Evolutionary conservation across 2,113 vertebrate species (phyloP).

Genomic region (Globicephala melas): DNA sequence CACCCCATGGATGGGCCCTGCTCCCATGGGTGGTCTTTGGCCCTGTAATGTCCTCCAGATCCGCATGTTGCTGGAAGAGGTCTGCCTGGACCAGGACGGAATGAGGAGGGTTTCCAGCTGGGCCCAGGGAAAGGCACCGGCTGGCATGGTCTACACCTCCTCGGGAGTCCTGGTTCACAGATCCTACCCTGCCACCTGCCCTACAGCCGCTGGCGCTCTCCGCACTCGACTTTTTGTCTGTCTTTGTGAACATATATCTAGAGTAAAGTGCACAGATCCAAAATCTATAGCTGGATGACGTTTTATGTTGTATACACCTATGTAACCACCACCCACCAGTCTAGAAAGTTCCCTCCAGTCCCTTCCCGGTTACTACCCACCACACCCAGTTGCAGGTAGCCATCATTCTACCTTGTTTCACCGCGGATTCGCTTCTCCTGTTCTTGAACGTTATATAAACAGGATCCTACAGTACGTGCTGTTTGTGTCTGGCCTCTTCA

Average conservation of each 20-base stretch:
- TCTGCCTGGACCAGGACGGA: background rate
- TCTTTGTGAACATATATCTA: background rate
- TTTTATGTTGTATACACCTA: background rate
- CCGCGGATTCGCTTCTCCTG: background rate
- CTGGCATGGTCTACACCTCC: background rate
- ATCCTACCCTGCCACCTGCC: accelerated
- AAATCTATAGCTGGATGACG: background rate
- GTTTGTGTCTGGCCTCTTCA: background rate
- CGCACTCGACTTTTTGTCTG: background rate
- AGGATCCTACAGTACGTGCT: background rate
- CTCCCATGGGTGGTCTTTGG: background rate
- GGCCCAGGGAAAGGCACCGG: background rate
- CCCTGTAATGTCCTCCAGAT: background rate
- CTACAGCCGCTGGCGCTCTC: accelerated
- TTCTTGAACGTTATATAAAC: too few relatives aligned
- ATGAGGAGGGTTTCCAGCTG: too few relatives aligned
- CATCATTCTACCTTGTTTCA: background rate
- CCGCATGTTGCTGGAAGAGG: accelerated
- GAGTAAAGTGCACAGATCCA: background rate
- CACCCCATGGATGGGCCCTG: background rate
- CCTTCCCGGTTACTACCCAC: background rate
- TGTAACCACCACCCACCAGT: background rate
- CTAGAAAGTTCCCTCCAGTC: background rate
- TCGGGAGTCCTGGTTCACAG: background rate
- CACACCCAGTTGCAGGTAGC: accelerated